These are phyloP conservation scores for Athalia rosae DNA, from an alignment of 2,888 invertebrate species.

Conservation along the genomic window DNA sequence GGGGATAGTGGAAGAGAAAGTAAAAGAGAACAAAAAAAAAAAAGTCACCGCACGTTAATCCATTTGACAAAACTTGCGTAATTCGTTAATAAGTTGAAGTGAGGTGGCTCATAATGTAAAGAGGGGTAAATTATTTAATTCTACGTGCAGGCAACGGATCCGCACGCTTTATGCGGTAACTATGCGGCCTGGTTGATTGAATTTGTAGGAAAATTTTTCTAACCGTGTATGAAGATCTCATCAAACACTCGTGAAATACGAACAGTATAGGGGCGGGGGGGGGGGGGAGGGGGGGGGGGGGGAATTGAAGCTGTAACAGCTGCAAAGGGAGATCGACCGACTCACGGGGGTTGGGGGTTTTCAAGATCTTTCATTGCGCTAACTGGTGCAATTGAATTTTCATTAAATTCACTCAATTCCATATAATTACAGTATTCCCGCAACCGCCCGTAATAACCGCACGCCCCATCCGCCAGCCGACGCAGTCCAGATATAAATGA, in stretches of 20 bases:
- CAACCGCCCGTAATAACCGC: not conserved
- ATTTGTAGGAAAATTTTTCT: not conserved
- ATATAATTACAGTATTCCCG: not conserved
- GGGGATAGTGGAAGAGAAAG: not conserved
- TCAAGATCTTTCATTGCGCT: not conserved
- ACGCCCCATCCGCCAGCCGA: not conserved
- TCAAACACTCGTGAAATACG: slow-evolving; percentile 23
- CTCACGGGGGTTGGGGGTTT: too few relatives aligned
- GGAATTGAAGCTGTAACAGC: not conserved
- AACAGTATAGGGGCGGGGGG: too few relatives aligned
- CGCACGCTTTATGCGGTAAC: not conserved
- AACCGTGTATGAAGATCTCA: slow-evolving; percentile 29
- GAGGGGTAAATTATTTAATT: not conserved
- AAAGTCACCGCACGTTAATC: not conserved
- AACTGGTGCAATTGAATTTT: slow-evolving; percentile 12
- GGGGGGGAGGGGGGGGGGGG: too few relatives aligned
- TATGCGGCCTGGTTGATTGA: not conserved
- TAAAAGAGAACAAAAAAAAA: too few relatives aligned
- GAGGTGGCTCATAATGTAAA: not conserved
- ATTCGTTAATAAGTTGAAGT: not conserved
- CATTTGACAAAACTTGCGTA: slow-evolving; percentile 31
- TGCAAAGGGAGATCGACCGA: too few relatives aligned
- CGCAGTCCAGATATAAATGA: not conserved
- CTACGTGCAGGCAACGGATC: not conserved
- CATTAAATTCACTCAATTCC: slow-evolving; percentile 14